phyloP scores from a whole-genome alignment of 2,797 vertebrate genomes.

The Karalla daura region DNA sequence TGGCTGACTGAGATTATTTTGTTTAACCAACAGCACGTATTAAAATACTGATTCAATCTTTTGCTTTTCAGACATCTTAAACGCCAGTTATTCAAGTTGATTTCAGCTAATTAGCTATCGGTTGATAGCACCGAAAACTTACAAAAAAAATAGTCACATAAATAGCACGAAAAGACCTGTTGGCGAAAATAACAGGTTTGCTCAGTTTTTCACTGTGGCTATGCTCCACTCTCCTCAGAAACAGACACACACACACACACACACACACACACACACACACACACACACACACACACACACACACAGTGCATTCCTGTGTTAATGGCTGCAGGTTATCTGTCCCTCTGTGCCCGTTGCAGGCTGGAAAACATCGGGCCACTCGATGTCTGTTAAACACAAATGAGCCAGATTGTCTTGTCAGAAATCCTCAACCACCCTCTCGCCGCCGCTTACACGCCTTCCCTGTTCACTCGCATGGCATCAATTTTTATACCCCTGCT shows the following conservation, averaged over 20 bases:
- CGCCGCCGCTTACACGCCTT: background rate
- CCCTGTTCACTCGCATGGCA: constrained; percentile 16
- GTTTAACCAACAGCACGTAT: background rate
- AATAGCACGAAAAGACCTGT: no score
- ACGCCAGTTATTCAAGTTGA: background rate
- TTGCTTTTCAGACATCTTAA: background rate
- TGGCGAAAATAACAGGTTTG: no score
- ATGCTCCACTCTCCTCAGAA: no score
- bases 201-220: no score
- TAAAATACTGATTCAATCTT: background rate
- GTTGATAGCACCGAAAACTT: background rate
- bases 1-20: background rate
- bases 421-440: constrained; percentile 19
- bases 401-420: constrained; percentile 18
- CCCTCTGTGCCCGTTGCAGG: background rate
- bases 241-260: no score
- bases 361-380: constrained; percentile 21
- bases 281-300: no score
- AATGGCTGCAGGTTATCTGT: background rate
- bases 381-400: constrained; percentile 10
- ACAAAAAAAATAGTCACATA: background rate
- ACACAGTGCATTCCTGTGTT: constrained; percentile 3
- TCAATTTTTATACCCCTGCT: constrained; percentile 22
- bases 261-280: no score
- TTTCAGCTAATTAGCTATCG: background rate